These are phyloP conservation scores for Porites lutea DNA, from an alignment of 64 coral and sea anemone genomes.

Conservation along the genomic window DNA sequence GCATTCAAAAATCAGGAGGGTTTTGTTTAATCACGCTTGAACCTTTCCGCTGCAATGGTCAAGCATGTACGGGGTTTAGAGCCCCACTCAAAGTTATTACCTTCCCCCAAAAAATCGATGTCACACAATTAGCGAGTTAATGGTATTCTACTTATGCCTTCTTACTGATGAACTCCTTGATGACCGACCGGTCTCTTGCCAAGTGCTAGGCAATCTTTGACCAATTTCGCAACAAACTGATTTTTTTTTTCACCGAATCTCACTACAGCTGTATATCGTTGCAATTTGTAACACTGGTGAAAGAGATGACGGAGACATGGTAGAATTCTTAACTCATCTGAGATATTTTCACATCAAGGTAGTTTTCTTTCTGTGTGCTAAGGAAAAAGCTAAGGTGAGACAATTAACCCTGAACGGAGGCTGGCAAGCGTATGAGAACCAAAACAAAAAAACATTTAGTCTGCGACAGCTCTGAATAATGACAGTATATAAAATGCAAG, in stretches of 20 bases:
- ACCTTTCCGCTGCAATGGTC: conserved; percentile 33
- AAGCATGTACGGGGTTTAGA: not conserved
- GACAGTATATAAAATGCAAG: conserved; percentile 20
- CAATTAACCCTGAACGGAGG: not conserved
- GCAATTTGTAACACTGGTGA: not conserved
- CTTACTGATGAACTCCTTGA: conserved; percentile 13
- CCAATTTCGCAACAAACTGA: conserved; percentile 6
- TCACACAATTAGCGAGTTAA: conserved; percentile 39
- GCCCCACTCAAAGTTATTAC: not conserved
- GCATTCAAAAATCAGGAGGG: conserved; percentile 7
- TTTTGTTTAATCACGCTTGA: not conserved
- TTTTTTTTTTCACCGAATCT: not conserved
- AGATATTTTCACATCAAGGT: not conserved
- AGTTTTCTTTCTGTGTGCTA: not conserved
- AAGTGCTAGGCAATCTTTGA: conserved; percentile 9
- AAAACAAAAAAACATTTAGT: not conserved
- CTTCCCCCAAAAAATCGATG: conserved; percentile 15
- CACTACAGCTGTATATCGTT: not conserved
- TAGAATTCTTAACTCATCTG: not conserved
- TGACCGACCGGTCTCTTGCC: conserved; percentile 10
- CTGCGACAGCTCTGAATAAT: not conserved
- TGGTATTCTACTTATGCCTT: conserved; percentile 40
- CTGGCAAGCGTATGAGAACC: not conserved
- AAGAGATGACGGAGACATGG: not conserved
- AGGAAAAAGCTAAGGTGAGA: not conserved